Evolutionary conservation across 2,888 invertebrate genomes (phyloP).

Genomic region (Brenthis hecate): DNA sequence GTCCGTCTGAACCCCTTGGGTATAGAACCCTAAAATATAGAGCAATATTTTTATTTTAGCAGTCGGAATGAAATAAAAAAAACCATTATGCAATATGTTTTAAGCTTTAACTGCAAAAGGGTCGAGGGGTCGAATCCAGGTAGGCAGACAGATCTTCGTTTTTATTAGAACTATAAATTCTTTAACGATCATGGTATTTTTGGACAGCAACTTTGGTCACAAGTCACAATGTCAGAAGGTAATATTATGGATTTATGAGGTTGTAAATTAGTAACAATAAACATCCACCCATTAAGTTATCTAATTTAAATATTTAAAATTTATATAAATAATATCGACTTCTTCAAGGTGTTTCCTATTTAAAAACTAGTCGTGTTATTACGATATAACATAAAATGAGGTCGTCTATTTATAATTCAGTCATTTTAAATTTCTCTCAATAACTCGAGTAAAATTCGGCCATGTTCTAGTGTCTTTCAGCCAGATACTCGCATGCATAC

Average conservation of each 20-base stretch:
- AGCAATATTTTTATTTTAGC: no score
- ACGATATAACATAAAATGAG: no score
- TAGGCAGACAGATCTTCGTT: background rate
- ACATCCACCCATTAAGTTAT: background rate
- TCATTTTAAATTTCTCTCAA: no score
- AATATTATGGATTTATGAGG: background rate
- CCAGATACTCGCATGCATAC: no score
- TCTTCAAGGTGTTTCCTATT: background rate
- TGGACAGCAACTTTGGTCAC: conserved; percentile 7
- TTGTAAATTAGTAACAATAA: background rate
- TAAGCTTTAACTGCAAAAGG: background rate
- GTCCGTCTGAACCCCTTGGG: no score
- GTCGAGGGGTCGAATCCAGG: background rate
- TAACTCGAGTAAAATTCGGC: no score
- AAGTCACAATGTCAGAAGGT: conserved; percentile 17
- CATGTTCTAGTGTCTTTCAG: no score
- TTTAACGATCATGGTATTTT: conserved; percentile 1
- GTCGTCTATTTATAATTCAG: no score
- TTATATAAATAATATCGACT: background rate
- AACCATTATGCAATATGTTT: background rate
- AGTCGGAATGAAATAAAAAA: background rate
- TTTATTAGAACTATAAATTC: conserved; percentile 1
- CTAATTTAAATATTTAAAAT: conserved; percentile 2
- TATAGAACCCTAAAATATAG: no score
- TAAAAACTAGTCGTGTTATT: background rate